Base-by-base conservation (phyloP, 2,888 invertebrate species). In the Opisthograptis luteolata region DNA sequence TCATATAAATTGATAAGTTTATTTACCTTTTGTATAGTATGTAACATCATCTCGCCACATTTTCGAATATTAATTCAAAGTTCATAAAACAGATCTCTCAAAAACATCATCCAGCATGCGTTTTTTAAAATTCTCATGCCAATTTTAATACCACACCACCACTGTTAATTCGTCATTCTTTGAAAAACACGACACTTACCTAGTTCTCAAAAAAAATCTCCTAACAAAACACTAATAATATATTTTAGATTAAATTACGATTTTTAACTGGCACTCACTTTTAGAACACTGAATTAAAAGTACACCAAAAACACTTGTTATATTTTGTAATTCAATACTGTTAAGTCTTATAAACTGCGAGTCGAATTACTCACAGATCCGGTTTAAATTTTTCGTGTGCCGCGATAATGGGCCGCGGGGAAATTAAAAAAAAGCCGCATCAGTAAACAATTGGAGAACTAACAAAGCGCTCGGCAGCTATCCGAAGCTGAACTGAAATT, bases 401-500 rank as follows among this genome's bases (percentile, higher is more conserved):
- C 53, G n/a, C 25, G 59, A 48, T 71, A 71, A 70, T 70, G 72
- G 72, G 62, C 13, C 68, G 70, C 76, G 73, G 45, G 66, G 62
- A 62, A 73, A 70, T 69, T 60, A 75, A 79, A 85, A 87, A 87
- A 87, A 87, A 79, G 77, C 81, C 66, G 72, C 62, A 73, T 81
- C 75, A 71, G 79, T 84, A 88, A 87, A 90, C 89, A 90, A 89
- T 88, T 78, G 81, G 62, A 78, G 74, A 75, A 76, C 82, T 79
- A 87, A 90, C 90, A 90, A 89, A 88, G 88, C 84, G 86, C 84
- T 81, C 83, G 87, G 86, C 73, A 79, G 89, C 89, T 83, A 90
- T 89, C 90, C 89, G 89, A 89, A 88, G 89, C 88, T 87, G 75
- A 79, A 90, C 90, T 90, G 90, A 90, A 90, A 90, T 90, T 89